Base-by-base conservation (phyloP, 2,113 vertebrate species). In the Brachirus orientalis region DNA sequence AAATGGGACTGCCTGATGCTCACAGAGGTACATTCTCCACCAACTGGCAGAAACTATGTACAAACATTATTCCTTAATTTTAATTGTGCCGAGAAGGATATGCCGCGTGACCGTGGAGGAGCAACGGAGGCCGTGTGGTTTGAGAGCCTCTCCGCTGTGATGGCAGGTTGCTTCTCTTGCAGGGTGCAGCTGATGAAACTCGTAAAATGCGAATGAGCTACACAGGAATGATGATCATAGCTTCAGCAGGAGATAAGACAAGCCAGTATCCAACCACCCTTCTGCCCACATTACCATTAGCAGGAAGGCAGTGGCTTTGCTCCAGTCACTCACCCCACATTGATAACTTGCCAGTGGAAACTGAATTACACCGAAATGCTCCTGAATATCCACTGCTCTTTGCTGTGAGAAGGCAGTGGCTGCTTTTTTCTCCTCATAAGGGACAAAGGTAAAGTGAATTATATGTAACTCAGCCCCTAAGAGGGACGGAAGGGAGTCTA, bases 401-500 rank as follows among this genome's bases (percentile, higher is more conserved):
- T 44, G 66, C 51, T 57, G 22, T 1, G 47, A 71, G 66, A 35
- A 44, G 44, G 54, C 62, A 66, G 47, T 16, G 57, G 68, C 62
- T 50, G 55, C 60, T 60, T 44, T 75, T n/a, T 74, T 70, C 78
- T 57, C 82, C 82, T 69, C 80, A 59, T 20, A n/a, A 66, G 57
- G 77, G 68, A 75, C 56, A 67, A 55, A 40, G 72, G 62, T 67
- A 85, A 90, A 89, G 67, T 90, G 69, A 80, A 87, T 88, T 84
- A 86, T n/a, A 22, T 72, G 54, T 60, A 88, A 85, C 69, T 85
- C 47, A 53, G 73, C 48, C 65, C 28, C 73, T 69, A 66, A 57
- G 77, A 63, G 54, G 69, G 63, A 77, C 46, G 40, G 69, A 77
- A 74, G 75, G 52, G 43, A 58, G 40, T 52, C 67, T 28, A 72